Evolutionary conservation across 2,113 vertebrate genomes (phyloP), one percentile per base, ranked within the genome.

Genomic region (Myotis yumanensis): DNA sequence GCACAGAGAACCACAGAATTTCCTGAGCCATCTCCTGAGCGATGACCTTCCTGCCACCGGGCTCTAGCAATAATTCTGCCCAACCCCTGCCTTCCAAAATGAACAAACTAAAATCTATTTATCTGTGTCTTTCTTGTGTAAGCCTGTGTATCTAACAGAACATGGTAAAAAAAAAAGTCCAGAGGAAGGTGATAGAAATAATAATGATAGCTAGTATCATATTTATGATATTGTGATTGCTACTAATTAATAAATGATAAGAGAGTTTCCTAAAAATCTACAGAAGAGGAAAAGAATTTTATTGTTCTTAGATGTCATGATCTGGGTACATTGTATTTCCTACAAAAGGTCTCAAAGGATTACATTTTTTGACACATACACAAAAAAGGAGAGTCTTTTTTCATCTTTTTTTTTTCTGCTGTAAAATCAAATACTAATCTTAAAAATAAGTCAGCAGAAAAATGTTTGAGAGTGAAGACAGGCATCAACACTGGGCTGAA

Each of bases 241-340:
- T 84, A 7, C 73, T 79, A 17, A 62, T 84, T 89, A 76, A 48
- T 91, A 96, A 91, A 66, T 93, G 30, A 91, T 17, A 82, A 88
- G 40, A 91, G 18, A 84, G 7, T 32, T 89, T 93, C 75, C 83
- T 62, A n/a, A 93, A 95, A 98, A 97, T 97, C 54, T 94, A 40
- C 54, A 94, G 94, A 98, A 98, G 93, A 96, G 92, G 97, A 96
- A 98, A 98, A 98, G 85, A 98, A 97, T 98, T 98, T 97, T 98
- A 95, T 98, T 98, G 97, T 98, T 97, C 94, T 96, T 97, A 97
- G 84, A 93, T 90, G 97, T 98, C 92, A 92, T 96, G 90, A 95
- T 97, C 97, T 97, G 93, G 91, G 97, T 97, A 95, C 87, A 86
- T 94, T 96, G 95, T 96, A 97, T 96, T 92, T 95, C 90, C 94